A percentile compares a stretch with the other conserved stretches of the same genome.
These are phyloP conservation scores for Autographa gamma DNA, from an alignment of 2,888 invertebrate genomes.

Conservation along the genomic window DNA sequence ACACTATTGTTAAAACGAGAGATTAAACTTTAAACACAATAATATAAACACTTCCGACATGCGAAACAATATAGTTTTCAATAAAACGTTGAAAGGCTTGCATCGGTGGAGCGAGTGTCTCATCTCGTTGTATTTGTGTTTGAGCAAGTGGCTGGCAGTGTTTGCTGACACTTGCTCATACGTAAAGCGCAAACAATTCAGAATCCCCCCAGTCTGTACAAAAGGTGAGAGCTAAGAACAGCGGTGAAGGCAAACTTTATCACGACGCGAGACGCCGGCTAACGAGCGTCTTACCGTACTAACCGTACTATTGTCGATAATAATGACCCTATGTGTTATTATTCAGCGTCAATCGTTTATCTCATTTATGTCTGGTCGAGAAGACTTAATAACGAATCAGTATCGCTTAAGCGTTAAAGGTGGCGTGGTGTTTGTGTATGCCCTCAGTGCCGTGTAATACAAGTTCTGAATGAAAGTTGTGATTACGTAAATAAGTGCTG, in stretches of 20 bases:
- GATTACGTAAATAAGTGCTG: constrained; percentile 46
- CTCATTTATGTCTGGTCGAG: constrained; percentile 75
- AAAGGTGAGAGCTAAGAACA: constrained; percentile 42
- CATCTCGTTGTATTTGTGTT: constrained; percentile 61
- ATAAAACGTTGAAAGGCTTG: constrained; percentile 32
- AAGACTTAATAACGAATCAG: constrained; percentile 79
- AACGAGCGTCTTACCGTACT: constrained; percentile 53
- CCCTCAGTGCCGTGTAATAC: constrained; percentile 53
- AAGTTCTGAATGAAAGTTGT: constrained; percentile 53
- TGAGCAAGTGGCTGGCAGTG: constrained; percentile 63
- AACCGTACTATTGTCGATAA: constrained; percentile 62
- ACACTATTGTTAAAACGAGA: not conserved
- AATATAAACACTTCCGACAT: constrained; percentile 10
- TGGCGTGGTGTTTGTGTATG: constrained; percentile 72
- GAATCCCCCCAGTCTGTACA: constrained; percentile 19
- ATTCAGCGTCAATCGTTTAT: constrained; percentile 79
- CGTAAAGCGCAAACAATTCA: constrained; percentile 50
- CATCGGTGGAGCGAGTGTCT: constrained; percentile 34
- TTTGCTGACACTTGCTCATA: constrained; percentile 68
- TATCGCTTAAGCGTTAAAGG: constrained; percentile 75
- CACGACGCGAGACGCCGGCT: constrained; percentile 34
- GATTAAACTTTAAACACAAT: not conserved
- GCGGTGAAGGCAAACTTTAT: constrained; percentile 44
- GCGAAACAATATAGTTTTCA: constrained; percentile 33
- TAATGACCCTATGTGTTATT: constrained; percentile 72